Percentiles rank a stretch among this genome's conserved stretches.
Conservation (phyloP, 1,140 invertebrate genomes). For the Calosoma granatense region DNA sequence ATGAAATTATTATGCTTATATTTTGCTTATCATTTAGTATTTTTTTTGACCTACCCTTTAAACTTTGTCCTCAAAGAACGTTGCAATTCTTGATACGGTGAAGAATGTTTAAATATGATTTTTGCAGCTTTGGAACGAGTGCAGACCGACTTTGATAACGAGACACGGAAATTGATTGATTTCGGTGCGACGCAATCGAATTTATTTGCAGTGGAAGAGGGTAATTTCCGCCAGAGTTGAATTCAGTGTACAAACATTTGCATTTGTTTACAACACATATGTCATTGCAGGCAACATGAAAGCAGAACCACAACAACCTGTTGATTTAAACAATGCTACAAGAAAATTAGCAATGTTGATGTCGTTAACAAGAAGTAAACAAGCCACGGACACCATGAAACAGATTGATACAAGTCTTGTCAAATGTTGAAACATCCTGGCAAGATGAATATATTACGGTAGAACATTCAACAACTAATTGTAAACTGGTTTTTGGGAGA, state of each 20-base stretch:
- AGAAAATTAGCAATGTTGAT: not conserved
- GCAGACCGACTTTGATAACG: constrained; percentile 21
- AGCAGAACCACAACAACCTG: constrained; percentile 16
- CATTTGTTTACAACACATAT: constrained; percentile 12
- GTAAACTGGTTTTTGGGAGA: too few species aligned
- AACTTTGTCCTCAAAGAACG: too few species aligned
- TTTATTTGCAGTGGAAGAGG: not conserved
- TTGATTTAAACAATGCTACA: not conserved
- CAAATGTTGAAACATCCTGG: too few species aligned
- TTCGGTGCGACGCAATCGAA: not conserved
- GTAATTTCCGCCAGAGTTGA: not conserved
- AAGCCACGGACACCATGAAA: too few species aligned
- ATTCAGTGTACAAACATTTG: not conserved
- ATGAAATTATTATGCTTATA: constrained; percentile 4
- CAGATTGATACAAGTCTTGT: too few species aligned
- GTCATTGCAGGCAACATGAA: constrained; percentile 6
- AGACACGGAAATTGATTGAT: constrained; percentile 7
- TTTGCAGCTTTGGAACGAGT: constrained; percentile 27
- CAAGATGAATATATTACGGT: too few species aligned
- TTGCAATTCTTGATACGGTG: too few species aligned
- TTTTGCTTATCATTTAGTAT: too few species aligned
- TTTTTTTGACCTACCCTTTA: too few species aligned
- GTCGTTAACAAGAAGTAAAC: not conserved
- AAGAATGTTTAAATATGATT: too few species aligned
- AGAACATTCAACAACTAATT: too few species aligned